A percentile compares a stretch with the other conserved stretches of the same genome.
These are phyloP conservation scores for Danionella dracula DNA, from an alignment of 2,797 vertebrate species.

Conservation along the genomic window DNA sequence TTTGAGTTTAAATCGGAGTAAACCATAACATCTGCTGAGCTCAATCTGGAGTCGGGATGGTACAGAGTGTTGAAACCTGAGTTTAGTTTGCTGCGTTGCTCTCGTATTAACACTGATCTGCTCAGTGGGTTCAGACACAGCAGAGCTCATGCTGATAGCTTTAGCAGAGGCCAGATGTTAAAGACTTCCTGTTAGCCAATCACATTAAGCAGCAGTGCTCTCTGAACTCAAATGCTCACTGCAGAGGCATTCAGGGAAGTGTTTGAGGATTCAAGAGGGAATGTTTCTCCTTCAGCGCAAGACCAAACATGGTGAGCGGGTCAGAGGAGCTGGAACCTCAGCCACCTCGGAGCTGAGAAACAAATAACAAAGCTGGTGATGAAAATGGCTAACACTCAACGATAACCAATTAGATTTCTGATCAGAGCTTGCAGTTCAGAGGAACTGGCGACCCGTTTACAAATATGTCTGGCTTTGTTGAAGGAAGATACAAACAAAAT, in stretches of 20 bases:
- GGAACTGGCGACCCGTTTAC: no score
- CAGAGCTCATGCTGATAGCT: conserved; percentile 33
- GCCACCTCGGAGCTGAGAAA: conserved; percentile 28
- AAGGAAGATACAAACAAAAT: no score
- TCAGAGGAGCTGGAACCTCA: conserved; percentile 20
- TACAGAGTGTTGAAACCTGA: background rate
- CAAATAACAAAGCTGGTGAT: conserved; percentile 27
- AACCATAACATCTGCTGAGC: no score
- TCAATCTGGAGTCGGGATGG: background rate
- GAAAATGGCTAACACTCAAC: no score
- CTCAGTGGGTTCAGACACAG: conserved; percentile 10
- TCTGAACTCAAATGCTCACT: conserved; percentile 1
- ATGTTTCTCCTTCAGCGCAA: conserved; percentile 34
- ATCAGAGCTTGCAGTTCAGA: no score
- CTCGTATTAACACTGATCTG: conserved; percentile 29
- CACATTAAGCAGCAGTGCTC: conserved; percentile 33
- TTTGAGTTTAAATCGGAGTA: no score
- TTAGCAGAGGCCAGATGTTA: conserved; percentile 34
- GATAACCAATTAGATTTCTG: no score
- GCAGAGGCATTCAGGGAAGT: conserved; percentile 19
- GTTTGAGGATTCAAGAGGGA: conserved; percentile 28
- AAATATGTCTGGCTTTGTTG: no score
- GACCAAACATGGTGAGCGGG: conserved; percentile 37
- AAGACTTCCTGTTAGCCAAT: conserved; percentile 11
- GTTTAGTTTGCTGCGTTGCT: conserved; percentile 7